A percentile compares a stretch with the other conserved stretches of the same genome.
Conservation (phyloP, 2,113 vertebrate species). For the Leptodactylus fuscus region DNA sequence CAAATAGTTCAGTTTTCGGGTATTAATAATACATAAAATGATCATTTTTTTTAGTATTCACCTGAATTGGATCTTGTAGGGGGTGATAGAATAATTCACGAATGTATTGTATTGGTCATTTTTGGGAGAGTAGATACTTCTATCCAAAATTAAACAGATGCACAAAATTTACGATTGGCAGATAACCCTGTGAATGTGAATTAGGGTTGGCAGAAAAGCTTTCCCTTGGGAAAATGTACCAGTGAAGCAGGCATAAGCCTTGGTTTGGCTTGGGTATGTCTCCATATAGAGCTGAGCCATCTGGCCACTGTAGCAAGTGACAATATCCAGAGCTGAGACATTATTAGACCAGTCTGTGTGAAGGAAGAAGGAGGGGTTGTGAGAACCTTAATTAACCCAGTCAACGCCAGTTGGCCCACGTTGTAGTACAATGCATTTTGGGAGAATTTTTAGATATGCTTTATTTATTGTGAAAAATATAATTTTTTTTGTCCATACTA, state of each 20-base stretch:
- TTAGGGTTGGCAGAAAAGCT: slow-evolving; percentile 35
- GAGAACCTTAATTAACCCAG: slow-evolving; percentile 53
- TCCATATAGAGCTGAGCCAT: slow-evolving; percentile 43
- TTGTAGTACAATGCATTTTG: neutral
- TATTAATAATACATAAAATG: neutral
- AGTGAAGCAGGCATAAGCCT: slow-evolving; percentile 45
- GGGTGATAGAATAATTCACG: neutral
- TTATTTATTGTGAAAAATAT: neutral
- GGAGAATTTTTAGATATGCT: neutral
- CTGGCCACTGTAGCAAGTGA: slow-evolving; percentile 54
- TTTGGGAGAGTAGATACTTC: neutral
- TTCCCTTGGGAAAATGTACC: slow-evolving; percentile 59
- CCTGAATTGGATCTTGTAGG: neutral
- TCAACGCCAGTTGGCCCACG: slow-evolving; percentile 5
- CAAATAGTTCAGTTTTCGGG: neutral
- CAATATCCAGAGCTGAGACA: slow-evolving; percentile 51
- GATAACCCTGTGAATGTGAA: slow-evolving; percentile 27
- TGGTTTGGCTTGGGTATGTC: slow-evolving; percentile 58
- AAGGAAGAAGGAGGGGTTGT: neutral
- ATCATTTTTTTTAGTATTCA: neutral
- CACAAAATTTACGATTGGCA: slow-evolving; percentile 15
- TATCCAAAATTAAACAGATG: neutral
- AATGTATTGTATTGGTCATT: neutral
- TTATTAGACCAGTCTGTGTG: slow-evolving; percentile 50
- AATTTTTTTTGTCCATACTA: neutral